Conservation (phyloP, 2,797 vertebrate genomes). For the Bradypodion ventrale region DNA sequence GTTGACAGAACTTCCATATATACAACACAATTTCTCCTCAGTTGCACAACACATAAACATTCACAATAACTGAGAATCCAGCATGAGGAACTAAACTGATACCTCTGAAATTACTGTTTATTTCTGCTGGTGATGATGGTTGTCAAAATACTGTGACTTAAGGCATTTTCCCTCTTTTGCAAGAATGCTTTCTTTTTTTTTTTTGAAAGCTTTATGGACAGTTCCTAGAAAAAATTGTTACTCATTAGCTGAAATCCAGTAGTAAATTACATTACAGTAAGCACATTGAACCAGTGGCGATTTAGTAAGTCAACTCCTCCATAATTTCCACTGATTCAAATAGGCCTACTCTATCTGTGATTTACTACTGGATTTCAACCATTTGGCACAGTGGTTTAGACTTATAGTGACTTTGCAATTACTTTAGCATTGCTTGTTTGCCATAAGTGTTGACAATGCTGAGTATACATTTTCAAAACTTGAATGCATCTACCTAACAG, state of each 20-base stretch:
- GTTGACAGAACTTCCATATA: not conserved
- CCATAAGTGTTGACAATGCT: not conserved
- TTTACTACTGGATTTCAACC: too few species aligned
- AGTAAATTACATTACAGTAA: too few species aligned
- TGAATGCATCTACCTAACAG: not conserved
- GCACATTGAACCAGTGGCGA: too few species aligned
- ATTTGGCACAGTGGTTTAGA: too few species aligned
- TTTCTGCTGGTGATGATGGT: not conserved
- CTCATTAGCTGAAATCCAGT: not conserved
- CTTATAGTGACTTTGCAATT: too few species aligned
- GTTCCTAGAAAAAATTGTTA: not conserved
- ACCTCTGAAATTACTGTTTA: not conserved
- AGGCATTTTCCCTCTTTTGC: not conserved
- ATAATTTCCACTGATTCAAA: too few species aligned
- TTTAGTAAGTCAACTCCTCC: too few species aligned
- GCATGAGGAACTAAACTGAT: too few species aligned
- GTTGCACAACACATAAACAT: not conserved
- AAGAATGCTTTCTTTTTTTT: not conserved
- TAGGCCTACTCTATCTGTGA: too few species aligned
- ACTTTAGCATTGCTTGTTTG: not conserved
- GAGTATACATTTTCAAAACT: constrained; percentile 5
- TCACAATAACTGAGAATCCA: not conserved
- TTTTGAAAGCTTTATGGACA: not conserved
- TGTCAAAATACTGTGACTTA: not conserved
- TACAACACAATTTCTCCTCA: not conserved